Evolutionary conservation across 2,888 invertebrate species (phyloP).

Genomic region (Lepidochrysops patricia): DNA sequence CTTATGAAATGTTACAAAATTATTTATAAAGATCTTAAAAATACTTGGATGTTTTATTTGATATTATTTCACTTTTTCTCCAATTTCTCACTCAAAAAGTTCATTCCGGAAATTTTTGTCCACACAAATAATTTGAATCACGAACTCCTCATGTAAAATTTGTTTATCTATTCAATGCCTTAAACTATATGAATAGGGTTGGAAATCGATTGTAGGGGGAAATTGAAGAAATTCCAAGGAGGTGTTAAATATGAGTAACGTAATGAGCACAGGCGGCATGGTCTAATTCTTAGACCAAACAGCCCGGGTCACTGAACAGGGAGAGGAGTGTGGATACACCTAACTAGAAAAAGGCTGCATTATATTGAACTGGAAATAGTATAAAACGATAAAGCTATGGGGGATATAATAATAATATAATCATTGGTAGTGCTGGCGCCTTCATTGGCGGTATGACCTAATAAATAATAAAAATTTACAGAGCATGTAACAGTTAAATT

Average conservation of each 20-base stretch:
- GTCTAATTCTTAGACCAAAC: constrained; percentile 51
- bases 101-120: background rate
- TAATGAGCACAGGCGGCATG: constrained; percentile 44
- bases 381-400: no score
- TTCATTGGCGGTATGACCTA: no score
- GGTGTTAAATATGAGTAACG: constrained; percentile 50
- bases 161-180: background rate
- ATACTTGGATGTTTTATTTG: no score
- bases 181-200: background rate
- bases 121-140: constrained; percentile 5
- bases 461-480: no score
- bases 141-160: background rate
- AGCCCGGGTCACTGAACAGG: constrained; percentile 57
- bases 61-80: no score
- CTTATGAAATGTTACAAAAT: no score
- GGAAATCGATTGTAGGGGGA: background rate
- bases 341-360: background rate
- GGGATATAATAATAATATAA: no score
- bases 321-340: constrained; percentile 7
- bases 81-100: background rate
- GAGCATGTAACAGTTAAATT: no score
- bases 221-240: constrained; percentile 33
- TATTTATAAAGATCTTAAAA: no score
- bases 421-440: no score
- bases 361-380: no score